Percentiles rank a stretch among this genome's conserved stretches.
phyloP scores from a whole-genome alignment of 2,113 vertebrate genomes.

The Pachypanchax playfairii region DNA sequence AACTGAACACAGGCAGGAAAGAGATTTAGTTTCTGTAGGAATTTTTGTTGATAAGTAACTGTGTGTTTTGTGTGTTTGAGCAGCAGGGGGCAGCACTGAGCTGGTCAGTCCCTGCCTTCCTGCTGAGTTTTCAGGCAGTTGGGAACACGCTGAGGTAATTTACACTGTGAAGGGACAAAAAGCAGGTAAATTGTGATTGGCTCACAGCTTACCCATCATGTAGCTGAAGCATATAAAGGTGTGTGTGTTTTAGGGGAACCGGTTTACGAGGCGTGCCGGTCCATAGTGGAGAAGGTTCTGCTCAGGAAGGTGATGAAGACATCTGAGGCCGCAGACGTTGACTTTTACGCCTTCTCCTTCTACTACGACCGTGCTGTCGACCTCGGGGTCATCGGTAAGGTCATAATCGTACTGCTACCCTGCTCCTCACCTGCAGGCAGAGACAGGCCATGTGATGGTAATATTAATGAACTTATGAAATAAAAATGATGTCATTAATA shows the following conservation, averaged over 20 bases:
- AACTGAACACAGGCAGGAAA: too few species aligned
- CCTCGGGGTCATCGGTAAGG: constrained; percentile 84
- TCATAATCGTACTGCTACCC: background rate
- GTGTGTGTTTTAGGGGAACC: constrained; percentile 73
- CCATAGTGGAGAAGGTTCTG: constrained; percentile 85
- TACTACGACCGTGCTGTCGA: constrained; percentile 91
- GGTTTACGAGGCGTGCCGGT: constrained; percentile 83
- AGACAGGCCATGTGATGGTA: background rate
- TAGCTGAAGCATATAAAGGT: background rate
- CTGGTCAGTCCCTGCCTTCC: constrained; percentile 90
- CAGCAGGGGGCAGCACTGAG: constrained; percentile 82
- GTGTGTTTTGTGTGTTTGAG: background rate
- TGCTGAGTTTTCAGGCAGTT: constrained; percentile 82
- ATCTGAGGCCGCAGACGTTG: constrained; percentile 77
- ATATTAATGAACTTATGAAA: too few species aligned
- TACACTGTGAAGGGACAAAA: constrained; percentile 89
- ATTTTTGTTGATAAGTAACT: too few species aligned
- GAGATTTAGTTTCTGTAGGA: too few species aligned
- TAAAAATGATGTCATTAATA: too few species aligned
- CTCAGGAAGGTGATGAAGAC: constrained; percentile 80
- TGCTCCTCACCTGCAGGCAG: background rate
- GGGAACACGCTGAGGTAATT: constrained; percentile 85
- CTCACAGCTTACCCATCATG: constrained; percentile 3
- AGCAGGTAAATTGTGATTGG: constrained; percentile 76
- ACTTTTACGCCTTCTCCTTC: constrained; percentile 94